Conservation (phyloP, 2,797 vertebrate genomes). For the Dendrocincla fuliginosa region DNA sequence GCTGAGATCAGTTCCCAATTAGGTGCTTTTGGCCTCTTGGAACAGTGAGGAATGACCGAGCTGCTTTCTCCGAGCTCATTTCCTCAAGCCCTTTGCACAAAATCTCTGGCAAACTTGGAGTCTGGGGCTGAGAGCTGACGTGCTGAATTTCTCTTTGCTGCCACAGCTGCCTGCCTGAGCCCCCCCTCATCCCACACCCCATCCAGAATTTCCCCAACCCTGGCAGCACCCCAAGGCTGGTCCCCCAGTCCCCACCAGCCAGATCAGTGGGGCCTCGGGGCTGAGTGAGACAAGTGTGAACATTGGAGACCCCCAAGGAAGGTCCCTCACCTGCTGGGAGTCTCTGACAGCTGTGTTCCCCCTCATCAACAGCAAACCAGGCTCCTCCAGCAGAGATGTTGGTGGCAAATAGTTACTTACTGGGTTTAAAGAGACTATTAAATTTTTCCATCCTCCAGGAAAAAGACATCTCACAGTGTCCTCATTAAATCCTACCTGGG, state of each 20-base stretch:
- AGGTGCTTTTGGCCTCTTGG: constrained; percentile 4
- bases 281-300: neutral
- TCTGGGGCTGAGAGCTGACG: neutral
- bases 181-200: fast-evolving
- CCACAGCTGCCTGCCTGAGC: neutral
- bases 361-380: neutral
- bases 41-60: constrained; percentile 34
- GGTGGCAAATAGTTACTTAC: neutral
- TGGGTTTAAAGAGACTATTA: neutral
- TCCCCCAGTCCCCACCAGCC: neutral
- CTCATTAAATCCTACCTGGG: neutral
- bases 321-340: neutral
- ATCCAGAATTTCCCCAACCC: neutral
- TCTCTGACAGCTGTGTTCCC: neutral
- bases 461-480: neutral
- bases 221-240: neutral
- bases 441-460: neutral
- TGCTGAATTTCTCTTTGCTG: neutral
- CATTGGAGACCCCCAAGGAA: neutral
- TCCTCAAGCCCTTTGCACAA: neutral
- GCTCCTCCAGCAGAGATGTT: neutral
- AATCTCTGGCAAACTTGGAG: neutral
- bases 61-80: constrained; percentile 22
- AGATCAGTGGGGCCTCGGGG: neutral
- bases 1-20: constrained; percentile 64